phyloP scores from a whole-genome alignment of 2,797 vertebrate species.

The Zalophus californianus region DNA sequence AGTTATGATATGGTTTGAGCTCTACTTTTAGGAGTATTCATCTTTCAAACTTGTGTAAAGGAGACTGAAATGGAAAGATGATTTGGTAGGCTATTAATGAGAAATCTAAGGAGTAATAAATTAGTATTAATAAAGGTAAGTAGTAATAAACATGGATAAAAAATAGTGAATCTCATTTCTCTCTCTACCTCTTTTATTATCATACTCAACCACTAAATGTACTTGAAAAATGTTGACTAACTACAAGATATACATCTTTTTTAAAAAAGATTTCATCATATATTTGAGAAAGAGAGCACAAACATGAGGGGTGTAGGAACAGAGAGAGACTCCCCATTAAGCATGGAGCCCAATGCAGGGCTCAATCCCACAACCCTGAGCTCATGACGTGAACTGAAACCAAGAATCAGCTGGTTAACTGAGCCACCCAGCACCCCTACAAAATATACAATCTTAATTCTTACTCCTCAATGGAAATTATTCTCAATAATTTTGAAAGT shows the following conservation, averaged over 20 bases:
- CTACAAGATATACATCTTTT: neutral
- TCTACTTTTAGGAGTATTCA: neutral
- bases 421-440: neutral
- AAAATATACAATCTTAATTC: neutral
- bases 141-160: neutral
- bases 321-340: neutral
- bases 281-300: neutral
- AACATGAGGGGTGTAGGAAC: neutral
- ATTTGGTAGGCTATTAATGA: neutral
- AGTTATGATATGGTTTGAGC: neutral
- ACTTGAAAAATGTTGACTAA: slow-evolving; percentile 20
- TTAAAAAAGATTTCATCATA: neutral
- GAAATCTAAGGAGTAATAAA: neutral
- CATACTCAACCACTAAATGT: neutral
- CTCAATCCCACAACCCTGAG: neutral
- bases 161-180: neutral
- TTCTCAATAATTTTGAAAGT: slow-evolving; percentile 19
- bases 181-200: neutral
- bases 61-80: neutral
- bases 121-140: neutral
- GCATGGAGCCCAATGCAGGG: neutral
- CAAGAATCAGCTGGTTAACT: neutral
- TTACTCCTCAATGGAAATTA: slow-evolving; percentile 17
- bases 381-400: neutral
- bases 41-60: neutral